Percentiles rank a stretch among this genome's conserved stretches.
Conservation (phyloP, 2,888 invertebrate genomes). For the Chymomyza fuscimana region DNA sequence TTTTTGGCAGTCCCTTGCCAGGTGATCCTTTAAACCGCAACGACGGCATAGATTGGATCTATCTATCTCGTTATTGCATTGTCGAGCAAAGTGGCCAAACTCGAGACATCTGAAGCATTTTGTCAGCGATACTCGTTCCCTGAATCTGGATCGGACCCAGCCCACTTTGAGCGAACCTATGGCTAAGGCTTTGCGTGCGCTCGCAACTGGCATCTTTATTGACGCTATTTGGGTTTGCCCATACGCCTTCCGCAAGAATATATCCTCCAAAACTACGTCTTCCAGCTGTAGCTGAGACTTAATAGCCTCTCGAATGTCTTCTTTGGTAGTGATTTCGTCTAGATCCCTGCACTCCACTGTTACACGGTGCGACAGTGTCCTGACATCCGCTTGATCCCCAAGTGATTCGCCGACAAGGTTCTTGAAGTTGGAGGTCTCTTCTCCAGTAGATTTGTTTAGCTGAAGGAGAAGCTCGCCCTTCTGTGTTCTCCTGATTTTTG, state of each 20-base stretch:
- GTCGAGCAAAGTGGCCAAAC: constrained; percentile 3
- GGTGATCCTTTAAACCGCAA: neutral
- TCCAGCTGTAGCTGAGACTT: too few relatives aligned
- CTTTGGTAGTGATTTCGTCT: too few relatives aligned
- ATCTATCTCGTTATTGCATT: neutral
- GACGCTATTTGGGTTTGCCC: too few relatives aligned
- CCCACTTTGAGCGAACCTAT: neutral
- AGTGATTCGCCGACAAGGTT: too few relatives aligned
- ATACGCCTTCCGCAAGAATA: too few relatives aligned
- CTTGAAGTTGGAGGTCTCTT: neutral
- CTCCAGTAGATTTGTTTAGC: neutral
- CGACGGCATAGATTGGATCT: neutral
- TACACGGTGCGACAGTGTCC: too few relatives aligned
- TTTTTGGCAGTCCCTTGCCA: neutral
- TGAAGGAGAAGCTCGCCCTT: neutral
- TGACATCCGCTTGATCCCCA: too few relatives aligned
- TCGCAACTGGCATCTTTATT: too few relatives aligned
- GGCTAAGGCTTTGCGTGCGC: too few relatives aligned
- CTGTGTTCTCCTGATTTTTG: neutral
- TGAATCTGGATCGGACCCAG: neutral
- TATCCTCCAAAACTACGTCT: too few relatives aligned
- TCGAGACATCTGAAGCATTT: constrained; percentile 5
- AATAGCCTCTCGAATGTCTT: too few relatives aligned
- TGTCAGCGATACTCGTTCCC: neutral
- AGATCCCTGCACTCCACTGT: too few relatives aligned